These are phyloP conservation scores for Hypothenemus hampei DNA, from an alignment of 1,140 invertebrate genomes.

Conservation along the genomic window DNA sequence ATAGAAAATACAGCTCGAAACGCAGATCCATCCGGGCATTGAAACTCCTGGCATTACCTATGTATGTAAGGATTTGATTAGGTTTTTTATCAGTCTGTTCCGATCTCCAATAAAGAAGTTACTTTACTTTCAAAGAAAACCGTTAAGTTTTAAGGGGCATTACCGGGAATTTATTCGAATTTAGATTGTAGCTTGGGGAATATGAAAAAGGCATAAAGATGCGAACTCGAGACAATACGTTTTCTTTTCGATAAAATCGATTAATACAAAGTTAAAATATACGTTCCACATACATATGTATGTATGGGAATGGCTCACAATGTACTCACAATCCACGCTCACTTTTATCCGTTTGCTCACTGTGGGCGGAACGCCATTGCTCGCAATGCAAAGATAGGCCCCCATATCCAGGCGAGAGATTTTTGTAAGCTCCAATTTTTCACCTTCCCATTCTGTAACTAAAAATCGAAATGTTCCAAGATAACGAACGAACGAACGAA, in stretches of 20 bases:
- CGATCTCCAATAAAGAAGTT: conserved; percentile 31
- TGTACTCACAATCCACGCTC: conserved; percentile 87
- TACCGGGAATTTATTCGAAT: conserved; percentile 30
- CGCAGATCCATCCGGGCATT: conserved; percentile 7
- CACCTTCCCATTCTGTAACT: conserved; percentile 80
- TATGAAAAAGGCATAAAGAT: conserved; percentile 30
- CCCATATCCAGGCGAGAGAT: conserved; percentile 88
- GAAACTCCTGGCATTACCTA: conserved; percentile 19
- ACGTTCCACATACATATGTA: no score
- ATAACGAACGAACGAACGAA: no score
- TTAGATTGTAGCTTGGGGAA: conserved; percentile 29
- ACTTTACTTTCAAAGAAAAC: conserved; percentile 28
- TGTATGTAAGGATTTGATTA: conserved; percentile 29
- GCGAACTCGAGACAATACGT: conserved; percentile 25
- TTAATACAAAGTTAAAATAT: no score
- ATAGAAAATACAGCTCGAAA: conserved; percentile 25
- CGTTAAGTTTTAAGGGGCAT: conserved; percentile 30
- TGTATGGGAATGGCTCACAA: no score
- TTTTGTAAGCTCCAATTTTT: conserved; percentile 74
- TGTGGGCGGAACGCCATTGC: conserved; percentile 68
- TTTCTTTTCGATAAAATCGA: conserved; percentile 12
- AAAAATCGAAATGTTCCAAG: conserved; percentile 35
- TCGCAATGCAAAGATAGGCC: conserved; percentile 82
- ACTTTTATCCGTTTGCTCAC: conserved; percentile 90
- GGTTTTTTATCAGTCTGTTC: conserved; percentile 30